Evolutionary conservation across 2,113 vertebrate species (phyloP).

Genomic region (Pogona vitticeps): DNA sequence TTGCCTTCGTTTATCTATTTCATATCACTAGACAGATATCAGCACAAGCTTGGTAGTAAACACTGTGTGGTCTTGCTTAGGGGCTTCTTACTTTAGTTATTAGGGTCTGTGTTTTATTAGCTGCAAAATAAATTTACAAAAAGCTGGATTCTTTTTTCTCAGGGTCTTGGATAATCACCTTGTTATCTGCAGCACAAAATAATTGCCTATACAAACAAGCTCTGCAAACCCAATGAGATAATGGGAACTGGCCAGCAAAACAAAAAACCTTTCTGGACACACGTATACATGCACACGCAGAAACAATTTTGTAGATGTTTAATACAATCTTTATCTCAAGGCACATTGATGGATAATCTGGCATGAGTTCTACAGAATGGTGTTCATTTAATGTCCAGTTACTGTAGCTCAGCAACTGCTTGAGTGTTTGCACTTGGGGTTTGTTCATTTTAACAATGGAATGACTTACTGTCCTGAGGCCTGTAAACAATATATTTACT

Average conservation of each 20-base stretch:
- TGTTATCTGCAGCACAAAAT: constrained; percentile 62
- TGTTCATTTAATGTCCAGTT: not conserved
- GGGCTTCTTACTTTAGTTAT: constrained; percentile 28
- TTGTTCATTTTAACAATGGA: not conserved
- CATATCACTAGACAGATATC: constrained; percentile 52
- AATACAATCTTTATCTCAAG: constrained; percentile 38
- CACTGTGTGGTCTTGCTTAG: constrained; percentile 36
- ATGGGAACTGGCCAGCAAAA: constrained; percentile 66
- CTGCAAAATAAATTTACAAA: constrained; percentile 69
- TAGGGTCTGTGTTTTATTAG: constrained; percentile 75
- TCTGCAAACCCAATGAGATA: constrained; percentile 57
- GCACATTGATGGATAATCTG: constrained; percentile 33
- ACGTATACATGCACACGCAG: constrained; percentile 44
- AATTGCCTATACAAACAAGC: constrained; percentile 51
- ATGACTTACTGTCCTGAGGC: not conserved
- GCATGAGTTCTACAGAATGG: not conserved
- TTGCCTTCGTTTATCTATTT: constrained; percentile 54
- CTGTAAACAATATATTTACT: too few relatives aligned
- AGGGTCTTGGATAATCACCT: constrained; percentile 71
- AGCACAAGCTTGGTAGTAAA: constrained; percentile 44
- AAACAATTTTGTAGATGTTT: constrained; percentile 50
- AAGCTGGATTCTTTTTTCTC: constrained; percentile 55
- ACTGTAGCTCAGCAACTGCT: not conserved
- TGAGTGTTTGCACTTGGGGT: not conserved
- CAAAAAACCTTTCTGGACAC: constrained; percentile 56